Percentiles rank a stretch among this genome's conserved stretches.
phyloP scores from a whole-genome alignment of 2,888 invertebrate species.

The Tetranychus piercei region DNA sequence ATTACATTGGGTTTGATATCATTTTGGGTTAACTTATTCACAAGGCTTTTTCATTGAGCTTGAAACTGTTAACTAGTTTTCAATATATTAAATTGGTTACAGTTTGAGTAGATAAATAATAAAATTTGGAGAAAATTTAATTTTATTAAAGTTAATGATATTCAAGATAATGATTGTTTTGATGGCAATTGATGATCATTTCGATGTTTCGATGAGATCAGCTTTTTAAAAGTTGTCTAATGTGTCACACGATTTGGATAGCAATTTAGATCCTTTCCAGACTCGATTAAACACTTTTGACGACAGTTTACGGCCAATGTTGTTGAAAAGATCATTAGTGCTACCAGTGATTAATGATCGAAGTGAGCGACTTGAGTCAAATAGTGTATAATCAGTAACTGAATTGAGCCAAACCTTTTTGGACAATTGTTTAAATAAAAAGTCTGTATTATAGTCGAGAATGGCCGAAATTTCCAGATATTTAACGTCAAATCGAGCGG shows the following conservation, averaged over 20 bases:
- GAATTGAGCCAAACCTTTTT: not conserved
- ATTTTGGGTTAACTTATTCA: too few species aligned
- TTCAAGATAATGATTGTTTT: too few species aligned
- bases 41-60: too few species aligned
- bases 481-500: not conserved
- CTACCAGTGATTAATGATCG: not conserved
- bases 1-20: too few species aligned
- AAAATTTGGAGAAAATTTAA: too few species aligned
- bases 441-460: not conserved
- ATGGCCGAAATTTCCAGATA: not conserved
- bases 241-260: not conserved
- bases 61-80: too few species aligned
- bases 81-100: too few species aligned
- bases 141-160: too few species aligned
- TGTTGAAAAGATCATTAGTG: not conserved
- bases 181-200: too few species aligned
- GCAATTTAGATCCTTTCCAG: not conserved
- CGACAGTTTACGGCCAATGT: not conserved
- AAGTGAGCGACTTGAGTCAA: not conserved
- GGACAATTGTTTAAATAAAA: not conserved
- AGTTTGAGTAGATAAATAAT: too few species aligned
- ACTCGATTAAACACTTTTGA: not conserved
- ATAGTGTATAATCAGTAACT: not conserved
- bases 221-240: not conserved
- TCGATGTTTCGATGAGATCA: too few species aligned